These are phyloP conservation scores for Oreochromis niloticus DNA, from an alignment of 2,113 vertebrate genomes.

Conservation along the genomic window DNA sequence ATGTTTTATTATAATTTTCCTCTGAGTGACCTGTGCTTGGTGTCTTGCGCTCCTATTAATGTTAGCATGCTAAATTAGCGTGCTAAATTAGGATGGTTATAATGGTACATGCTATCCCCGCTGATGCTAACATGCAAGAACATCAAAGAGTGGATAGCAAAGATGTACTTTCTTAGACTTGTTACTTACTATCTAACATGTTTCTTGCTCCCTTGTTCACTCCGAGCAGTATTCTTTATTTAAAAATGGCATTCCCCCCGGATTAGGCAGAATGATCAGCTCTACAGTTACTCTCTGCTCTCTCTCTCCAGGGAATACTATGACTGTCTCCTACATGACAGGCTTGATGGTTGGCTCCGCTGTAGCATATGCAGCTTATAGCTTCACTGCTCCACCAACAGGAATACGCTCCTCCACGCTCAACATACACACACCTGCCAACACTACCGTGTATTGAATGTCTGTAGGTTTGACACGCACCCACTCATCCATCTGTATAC, in stretches of 20 bases:
- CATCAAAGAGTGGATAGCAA: background rate
- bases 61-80: background rate
- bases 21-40: background rate
- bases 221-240: background rate
- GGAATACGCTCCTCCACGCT: slow-evolving; percentile 51
- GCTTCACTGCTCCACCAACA: slow-evolving; percentile 77
- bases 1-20: background rate
- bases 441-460: slow-evolving; percentile 71
- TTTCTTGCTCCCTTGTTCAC: background rate
- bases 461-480: background rate
- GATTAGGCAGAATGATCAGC: background rate
- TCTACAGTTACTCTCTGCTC: background rate
- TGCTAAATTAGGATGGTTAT: background rate
- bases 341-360: slow-evolving; percentile 91
- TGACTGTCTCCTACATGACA: slow-evolving; percentile 98
- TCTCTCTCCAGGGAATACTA: slow-evolving; percentile 85
- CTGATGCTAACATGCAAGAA: background rate
- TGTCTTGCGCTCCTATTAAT: background rate
- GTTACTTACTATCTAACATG: background rate
- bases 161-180: background rate
- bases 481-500: background rate
- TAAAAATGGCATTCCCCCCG: background rate
- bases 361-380: slow-evolving; percentile 91
- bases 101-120: background rate
- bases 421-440: slow-evolving; percentile 51